phyloP scores from a whole-genome alignment of 2,797 vertebrate species.

The Danio choprae region DNA sequence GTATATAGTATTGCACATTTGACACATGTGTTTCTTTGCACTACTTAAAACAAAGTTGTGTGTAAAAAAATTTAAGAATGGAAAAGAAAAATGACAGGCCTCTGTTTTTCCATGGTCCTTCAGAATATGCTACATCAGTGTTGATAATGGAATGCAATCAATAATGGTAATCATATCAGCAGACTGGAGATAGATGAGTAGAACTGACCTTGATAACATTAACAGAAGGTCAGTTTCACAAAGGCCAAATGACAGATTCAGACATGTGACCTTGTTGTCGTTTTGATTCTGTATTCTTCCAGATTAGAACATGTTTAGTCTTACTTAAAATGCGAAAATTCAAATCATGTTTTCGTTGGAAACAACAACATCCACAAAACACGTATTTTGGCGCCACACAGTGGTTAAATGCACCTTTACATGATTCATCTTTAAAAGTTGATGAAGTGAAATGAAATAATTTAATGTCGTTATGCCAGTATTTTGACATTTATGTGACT shows the following conservation, averaged over 20 bases:
- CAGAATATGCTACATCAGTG: constrained; percentile 21
- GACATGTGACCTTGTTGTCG: constrained; percentile 28
- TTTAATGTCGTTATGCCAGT: neutral
- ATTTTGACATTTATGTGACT: neutral
- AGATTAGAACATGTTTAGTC: constrained; percentile 22
- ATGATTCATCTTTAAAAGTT: neutral
- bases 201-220: constrained; percentile 31
- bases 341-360: neutral
- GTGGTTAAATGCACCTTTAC: constrained; percentile 17
- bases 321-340: neutral
- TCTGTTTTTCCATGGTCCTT: neutral
- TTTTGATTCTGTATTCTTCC: neutral
- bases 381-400: constrained; percentile 34
- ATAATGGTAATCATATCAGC: constrained; percentile 43
- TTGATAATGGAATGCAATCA: neutral
- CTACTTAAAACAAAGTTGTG: neutral
- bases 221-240: neutral
- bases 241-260: constrained; percentile 14
- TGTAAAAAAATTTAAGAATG: constrained; percentile 20
- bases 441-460: neutral
- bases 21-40: neutral
- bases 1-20: neutral
- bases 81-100: constrained; percentile 51
- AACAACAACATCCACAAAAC: neutral
- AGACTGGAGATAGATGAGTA: constrained; percentile 6